Conservation (phyloP, 2,797 vertebrate species). For the Anableps anableps region DNA sequence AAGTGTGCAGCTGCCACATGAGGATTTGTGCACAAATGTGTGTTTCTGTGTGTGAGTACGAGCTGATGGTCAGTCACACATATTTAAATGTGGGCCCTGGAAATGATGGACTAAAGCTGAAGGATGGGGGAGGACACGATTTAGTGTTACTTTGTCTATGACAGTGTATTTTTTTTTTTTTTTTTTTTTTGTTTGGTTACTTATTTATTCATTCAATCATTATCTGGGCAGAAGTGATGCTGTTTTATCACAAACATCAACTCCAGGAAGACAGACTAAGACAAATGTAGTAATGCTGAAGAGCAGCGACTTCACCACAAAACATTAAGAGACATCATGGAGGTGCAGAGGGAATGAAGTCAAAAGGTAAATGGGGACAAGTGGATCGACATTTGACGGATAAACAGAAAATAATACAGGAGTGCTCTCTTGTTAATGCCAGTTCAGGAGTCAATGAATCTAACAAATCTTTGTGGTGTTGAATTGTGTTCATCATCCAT, state of each 20-base stretch:
- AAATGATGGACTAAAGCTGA: slow-evolving; percentile 68
- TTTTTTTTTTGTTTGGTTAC: slow-evolving; percentile 23
- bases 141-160: slow-evolving; percentile 27
- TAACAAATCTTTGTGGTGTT: slow-evolving; percentile 38
- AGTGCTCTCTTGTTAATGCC: slow-evolving; percentile 58
- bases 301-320: slow-evolving; percentile 61
- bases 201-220: slow-evolving; percentile 1
- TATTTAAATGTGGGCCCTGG: slow-evolving; percentile 57
- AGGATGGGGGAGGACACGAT: slow-evolving; percentile 59
- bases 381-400: slow-evolving; percentile 51
- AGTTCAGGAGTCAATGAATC: slow-evolving; percentile 54
- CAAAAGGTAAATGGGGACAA: slow-evolving; percentile 42
- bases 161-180: slow-evolving; percentile 13
- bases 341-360: slow-evolving; percentile 59
- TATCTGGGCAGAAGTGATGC: slow-evolving; percentile 78
- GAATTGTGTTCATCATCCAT: slow-evolving; percentile 35
- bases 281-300: slow-evolving; percentile 65
- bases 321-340: slow-evolving; percentile 70
- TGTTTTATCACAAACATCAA: slow-evolving; percentile 83
- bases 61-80: slow-evolving; percentile 48
- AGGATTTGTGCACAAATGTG: slow-evolving; percentile 37
- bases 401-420: slow-evolving; percentile 58
- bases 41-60: background rate
- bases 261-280: slow-evolving; percentile 60
- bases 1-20: slow-evolving; percentile 64